These are phyloP conservation scores for Lithobates sylvaticus DNA, from an alignment of 2,797 vertebrate genomes.

Conservation along the genomic window DNA sequence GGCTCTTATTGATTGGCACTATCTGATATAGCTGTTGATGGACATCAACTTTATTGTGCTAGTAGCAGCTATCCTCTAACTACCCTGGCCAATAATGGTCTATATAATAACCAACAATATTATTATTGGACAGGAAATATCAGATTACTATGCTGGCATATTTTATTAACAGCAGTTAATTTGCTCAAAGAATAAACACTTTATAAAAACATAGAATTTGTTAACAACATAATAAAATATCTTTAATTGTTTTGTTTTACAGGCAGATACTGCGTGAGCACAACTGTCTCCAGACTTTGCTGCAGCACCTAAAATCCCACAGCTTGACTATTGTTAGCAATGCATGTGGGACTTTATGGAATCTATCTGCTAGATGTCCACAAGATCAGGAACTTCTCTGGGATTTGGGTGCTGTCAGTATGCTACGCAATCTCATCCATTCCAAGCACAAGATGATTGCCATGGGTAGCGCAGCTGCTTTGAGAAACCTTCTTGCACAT, in stretches of 20 bases:
- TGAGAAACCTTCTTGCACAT: slow-evolving; percentile 95
- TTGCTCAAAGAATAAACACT: background rate
- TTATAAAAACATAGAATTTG: background rate
- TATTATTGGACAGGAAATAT: too few species aligned
- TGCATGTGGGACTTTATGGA: slow-evolving; percentile 98
- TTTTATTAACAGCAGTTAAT: too few species aligned
- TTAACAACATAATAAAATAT: background rate
- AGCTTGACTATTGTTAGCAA: slow-evolving; percentile 99
- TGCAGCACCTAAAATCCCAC: slow-evolving; percentile 97
- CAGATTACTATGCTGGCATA: too few species aligned
- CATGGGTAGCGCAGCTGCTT: slow-evolving; percentile 96
- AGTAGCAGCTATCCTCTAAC: too few species aligned
- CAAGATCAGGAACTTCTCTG: slow-evolving; percentile 97
- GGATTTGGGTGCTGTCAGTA: slow-evolving; percentile 96
- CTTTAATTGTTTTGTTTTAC: background rate
- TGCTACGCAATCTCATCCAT: slow-evolving; percentile 98
- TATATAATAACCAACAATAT: too few species aligned
- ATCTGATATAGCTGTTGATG: too few species aligned
- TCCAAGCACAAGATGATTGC: slow-evolving; percentile 99
- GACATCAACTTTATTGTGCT: too few species aligned
- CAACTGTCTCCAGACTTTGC: slow-evolving; percentile 95
- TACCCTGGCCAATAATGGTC: too few species aligned
- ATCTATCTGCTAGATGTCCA: slow-evolving; percentile 91
- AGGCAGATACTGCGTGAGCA: slow-evolving; percentile 96
- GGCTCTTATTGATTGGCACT: too few species aligned